These are phyloP conservation scores for Trichogramma dendrolimi DNA, from an alignment of 2,888 invertebrate species.

Conservation along the genomic window DNA sequence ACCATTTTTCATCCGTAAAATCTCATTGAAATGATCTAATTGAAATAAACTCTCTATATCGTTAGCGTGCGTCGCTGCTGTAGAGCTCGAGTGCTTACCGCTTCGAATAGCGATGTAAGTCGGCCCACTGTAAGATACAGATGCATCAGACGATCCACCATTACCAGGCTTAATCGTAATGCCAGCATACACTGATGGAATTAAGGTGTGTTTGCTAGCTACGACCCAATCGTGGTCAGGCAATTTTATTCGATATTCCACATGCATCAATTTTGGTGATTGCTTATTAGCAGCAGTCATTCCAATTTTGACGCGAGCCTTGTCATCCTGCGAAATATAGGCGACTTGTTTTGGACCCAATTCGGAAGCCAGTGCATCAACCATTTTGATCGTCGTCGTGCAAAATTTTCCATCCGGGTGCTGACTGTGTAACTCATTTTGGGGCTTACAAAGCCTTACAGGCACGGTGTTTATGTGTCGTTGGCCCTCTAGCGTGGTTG, in stretches of 20 bases:
- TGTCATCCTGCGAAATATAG: too few species aligned
- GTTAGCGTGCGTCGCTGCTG: conserved; percentile 34
- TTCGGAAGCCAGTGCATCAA: too few species aligned
- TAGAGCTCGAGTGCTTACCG: conserved; percentile 37
- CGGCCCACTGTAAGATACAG: conserved; percentile 46
- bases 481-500: conserved; percentile 34
- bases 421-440: conserved; percentile 21
- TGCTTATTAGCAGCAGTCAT: conserved; percentile 47
- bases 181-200: conserved; percentile 41
- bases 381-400: too few species aligned
- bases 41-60: conserved; percentile 15
- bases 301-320: too few species aligned
- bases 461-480: conserved; percentile 38
- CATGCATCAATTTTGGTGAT: conserved; percentile 41
- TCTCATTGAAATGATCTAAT: conserved; percentile 32
- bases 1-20: conserved; percentile 22
- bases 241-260: conserved; percentile 34
- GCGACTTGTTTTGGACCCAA: too few species aligned
- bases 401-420: too few species aligned
- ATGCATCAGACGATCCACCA: conserved; percentile 37
- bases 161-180: conserved; percentile 33
- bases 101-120: conserved; percentile 45
- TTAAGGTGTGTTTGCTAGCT: conserved; percentile 39
- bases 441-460: conserved; percentile 31
- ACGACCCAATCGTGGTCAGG: conserved; percentile 43